Conservation (phyloP, 2,797 vertebrate genomes). For the Tenualosa ilisha region DNA sequence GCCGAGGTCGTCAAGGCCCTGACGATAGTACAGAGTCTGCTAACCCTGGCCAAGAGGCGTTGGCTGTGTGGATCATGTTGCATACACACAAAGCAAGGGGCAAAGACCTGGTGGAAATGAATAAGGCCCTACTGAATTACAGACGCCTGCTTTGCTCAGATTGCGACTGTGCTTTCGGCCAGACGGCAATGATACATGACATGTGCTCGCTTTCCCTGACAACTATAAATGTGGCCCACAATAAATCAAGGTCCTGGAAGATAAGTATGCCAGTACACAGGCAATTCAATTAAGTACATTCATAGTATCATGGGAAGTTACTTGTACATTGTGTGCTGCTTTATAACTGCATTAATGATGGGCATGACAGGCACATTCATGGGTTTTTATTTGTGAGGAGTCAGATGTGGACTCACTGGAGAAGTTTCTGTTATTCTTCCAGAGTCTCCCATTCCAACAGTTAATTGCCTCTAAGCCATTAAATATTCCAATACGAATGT, state of each 20-base stretch:
- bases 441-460: not conserved
- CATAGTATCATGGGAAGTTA: no score
- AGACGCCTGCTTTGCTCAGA: slow-evolving; percentile 19
- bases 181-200: not conserved
- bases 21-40: not conserved
- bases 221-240: not conserved
- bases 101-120: slow-evolving; percentile 25
- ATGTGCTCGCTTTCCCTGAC: not conserved
- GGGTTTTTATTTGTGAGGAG: not conserved
- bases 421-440: not conserved
- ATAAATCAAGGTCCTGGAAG: not conserved
- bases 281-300: not conserved
- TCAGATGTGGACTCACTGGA: not conserved
- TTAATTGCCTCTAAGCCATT: not conserved
- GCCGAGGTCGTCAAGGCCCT: not conserved
- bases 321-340: no score
- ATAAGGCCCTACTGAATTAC: slow-evolving; percentile 37
- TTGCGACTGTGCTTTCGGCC: not conserved
- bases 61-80: not conserved
- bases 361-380: no score
- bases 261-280: not conserved
- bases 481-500: not conserved
- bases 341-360: no score
- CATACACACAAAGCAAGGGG: slow-evolving; percentile 6
- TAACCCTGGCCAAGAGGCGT: slow-evolving; percentile 3